Evolutionary conservation across 2,113 vertebrate genomes (phyloP).

Genomic region (Leucosticte australis): DNA sequence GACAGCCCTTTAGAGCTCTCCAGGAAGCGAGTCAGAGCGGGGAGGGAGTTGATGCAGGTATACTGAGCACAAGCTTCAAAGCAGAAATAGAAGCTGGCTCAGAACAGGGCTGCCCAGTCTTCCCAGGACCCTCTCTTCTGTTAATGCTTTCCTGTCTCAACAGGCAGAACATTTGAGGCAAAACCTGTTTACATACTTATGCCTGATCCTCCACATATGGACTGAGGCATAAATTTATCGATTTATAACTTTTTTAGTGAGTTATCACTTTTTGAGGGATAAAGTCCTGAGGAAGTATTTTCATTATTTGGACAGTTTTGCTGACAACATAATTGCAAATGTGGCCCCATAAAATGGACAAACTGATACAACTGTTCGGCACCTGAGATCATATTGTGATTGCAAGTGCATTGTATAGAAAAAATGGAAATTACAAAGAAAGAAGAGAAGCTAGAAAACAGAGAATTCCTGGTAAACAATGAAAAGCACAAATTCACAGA

Average conservation of each 20-base stretch:
- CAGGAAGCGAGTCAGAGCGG: background rate
- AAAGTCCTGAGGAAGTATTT: background rate
- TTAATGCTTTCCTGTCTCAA: background rate
- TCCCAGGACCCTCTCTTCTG: background rate
- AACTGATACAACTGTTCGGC: background rate
- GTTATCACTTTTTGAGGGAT: background rate
- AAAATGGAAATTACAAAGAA: background rate
- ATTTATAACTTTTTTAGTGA: too few species aligned
- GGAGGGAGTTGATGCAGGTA: background rate
- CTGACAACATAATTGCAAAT: fast-evolving
- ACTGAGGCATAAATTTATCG: background rate
- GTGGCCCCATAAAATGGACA: fast-evolving
- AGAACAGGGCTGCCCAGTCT: background rate
- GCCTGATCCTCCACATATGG: background rate
- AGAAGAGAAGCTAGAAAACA: background rate
- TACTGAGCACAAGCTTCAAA: background rate
- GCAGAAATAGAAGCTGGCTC: background rate
- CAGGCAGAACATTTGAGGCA: background rate
- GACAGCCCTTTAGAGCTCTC: background rate
- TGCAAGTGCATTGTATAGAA: background rate
- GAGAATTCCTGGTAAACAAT: background rate
- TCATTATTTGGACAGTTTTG: background rate
- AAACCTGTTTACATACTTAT: background rate
- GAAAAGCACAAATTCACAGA: background rate
- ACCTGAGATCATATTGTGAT: background rate